These are phyloP conservation scores for Holacanthus passer DNA, from an alignment of 2,113 vertebrate genomes.

Conservation along the genomic window DNA sequence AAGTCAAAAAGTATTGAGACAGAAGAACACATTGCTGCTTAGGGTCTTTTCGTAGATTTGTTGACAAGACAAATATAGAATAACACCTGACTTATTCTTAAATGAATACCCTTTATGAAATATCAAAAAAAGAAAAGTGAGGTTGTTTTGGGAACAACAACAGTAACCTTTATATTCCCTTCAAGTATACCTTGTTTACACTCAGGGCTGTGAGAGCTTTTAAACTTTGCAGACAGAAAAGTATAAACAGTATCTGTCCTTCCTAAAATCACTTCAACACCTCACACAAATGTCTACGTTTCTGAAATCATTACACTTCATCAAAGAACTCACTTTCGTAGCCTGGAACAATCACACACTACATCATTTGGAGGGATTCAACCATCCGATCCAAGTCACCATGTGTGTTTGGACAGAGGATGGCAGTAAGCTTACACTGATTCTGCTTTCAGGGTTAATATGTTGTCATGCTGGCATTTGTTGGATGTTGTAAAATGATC, in stretches of 20 bases:
- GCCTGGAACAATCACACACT: too few species aligned
- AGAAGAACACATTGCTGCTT: background rate
- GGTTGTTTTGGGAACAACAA: background rate
- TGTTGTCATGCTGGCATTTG: background rate
- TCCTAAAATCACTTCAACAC: background rate
- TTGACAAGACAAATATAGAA: background rate
- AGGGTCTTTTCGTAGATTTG: background rate
- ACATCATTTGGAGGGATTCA: background rate
- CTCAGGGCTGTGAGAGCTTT: background rate
- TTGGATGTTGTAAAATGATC: background rate
- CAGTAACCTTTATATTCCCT: background rate
- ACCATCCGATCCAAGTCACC: background rate
- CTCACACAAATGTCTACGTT: background rate
- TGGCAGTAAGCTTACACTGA: background rate
- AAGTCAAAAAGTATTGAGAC: background rate
- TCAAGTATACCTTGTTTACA: background rate
- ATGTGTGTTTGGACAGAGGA: background rate
- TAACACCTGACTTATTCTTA: background rate
- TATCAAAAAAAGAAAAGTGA: background rate
- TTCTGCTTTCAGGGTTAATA: background rate
- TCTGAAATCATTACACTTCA: background rate
- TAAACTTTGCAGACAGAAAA: background rate
- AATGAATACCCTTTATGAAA: background rate
- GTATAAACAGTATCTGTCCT: background rate
- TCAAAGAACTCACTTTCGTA: background rate